Base-by-base conservation (phyloP, 2,113 vertebrate species). In the Phaethon lepturus region DNA sequence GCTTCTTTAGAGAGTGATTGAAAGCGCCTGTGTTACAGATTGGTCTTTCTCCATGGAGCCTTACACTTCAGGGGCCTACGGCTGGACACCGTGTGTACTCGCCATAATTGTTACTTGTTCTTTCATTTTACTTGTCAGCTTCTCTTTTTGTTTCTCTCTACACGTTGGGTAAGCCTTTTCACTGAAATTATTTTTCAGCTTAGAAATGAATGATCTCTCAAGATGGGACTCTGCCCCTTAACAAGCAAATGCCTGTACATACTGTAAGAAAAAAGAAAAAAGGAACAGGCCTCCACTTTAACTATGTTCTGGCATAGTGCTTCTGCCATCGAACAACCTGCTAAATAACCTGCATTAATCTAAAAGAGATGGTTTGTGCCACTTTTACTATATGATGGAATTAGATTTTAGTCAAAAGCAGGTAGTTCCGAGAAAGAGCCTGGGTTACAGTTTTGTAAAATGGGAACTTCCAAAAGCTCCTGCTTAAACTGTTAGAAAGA, bases 291-390 rank as follows among this genome's bases (percentile, higher is more conserved):
- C 16, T 85, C 42, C 38, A 15, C 77, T 82, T 74, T 92, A 62
- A 11, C 53, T 64, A 35, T 60, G 58, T 94, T 94, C 89, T 94
- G 83, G 94, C 73, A 73, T 40, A 82, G 86, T 91, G 77, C 89
- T 96, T 94, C 80, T 88, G 45, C 60, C 31, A 29, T 62, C 60
- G 67, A 75, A 71, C 35, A 82, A 52, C 25, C 52, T 64, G n/a
- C 40, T 64, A 50, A 90, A 93, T 56, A 50, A 72, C 16, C 44
- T 84, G 45, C 35, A 24, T 44, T 42, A 31, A 56, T 77, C 38
- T 62, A 44, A 68, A 87, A 66, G 86, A 75, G 22, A 18, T 22
- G 6, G 29, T 53, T 8, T 44, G 19, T n/a, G 80, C 44, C 42
- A 23, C 45, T 86, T 92, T 93, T 45, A 78, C 38, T 69, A 5